phyloP scores from a whole-genome alignment of 2,797 vertebrate species.

The Lacerta viridis region DNA sequence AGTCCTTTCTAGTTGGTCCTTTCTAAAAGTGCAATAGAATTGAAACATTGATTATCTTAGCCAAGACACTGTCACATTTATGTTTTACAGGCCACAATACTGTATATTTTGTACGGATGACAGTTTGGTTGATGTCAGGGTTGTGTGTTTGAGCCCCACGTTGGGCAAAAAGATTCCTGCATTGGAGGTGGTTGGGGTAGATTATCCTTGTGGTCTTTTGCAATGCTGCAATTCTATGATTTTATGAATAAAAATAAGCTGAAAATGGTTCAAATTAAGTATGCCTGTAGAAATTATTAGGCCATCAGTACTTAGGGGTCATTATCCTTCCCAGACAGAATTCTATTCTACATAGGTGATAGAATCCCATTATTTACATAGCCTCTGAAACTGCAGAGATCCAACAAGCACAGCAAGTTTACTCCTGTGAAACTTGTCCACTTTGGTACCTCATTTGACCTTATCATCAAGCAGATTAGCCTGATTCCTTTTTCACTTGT shows the following conservation, averaged over 20 bases:
- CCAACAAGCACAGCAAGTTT: rapidly evolving
- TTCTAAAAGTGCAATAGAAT: slow-evolving; percentile 42
- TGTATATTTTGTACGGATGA: not conserved
- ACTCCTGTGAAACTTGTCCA: rapidly evolving
- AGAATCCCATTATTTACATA: not conserved
- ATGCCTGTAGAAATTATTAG: not conserved
- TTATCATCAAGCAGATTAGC: not conserved
- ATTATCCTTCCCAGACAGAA: not conserved
- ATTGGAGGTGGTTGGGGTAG: too few species aligned
- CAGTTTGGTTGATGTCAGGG: too few species aligned
- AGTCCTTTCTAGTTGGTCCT: not conserved
- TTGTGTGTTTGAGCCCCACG: too few species aligned
- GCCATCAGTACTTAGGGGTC: not conserved
- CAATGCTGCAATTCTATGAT: too few species aligned
- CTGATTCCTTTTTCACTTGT: not conserved
- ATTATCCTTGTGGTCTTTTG: too few species aligned
- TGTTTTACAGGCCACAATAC: slow-evolving; percentile 1
- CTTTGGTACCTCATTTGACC: not conserved
- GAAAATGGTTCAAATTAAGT: not conserved
- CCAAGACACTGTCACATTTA: slow-evolving; percentile 16
- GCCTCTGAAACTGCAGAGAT: slow-evolving; percentile 25
- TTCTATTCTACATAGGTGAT: not conserved
- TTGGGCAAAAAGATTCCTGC: too few species aligned
- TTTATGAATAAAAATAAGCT: not conserved
- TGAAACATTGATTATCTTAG: slow-evolving; percentile 42